Evolutionary conservation across 2,888 invertebrate species (phyloP).

Genomic region (Chloroclystis v-ata): DNA sequence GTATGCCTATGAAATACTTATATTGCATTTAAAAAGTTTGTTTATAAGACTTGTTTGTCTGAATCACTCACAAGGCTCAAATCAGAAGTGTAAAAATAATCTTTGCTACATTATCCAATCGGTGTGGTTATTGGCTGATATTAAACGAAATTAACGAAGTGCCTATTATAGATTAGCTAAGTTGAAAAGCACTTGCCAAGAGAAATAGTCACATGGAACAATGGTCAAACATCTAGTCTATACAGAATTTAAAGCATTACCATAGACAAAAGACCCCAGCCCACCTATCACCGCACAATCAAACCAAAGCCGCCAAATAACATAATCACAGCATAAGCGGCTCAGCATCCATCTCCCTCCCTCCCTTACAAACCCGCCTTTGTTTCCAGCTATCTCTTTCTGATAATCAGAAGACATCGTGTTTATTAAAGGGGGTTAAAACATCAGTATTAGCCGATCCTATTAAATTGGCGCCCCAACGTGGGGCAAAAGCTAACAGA

Average conservation of each 20-base stretch:
- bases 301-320: constrained; percentile 26
- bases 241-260: neutral
- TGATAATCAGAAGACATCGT: constrained; percentile 36
- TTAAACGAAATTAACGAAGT: too few relatives aligned
- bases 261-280: constrained; percentile 11
- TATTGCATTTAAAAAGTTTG: too few relatives aligned
- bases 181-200: too few relatives aligned
- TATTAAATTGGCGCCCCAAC: constrained; percentile 63
- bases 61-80: too few relatives aligned
- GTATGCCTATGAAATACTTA: neutral
- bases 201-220: too few relatives aligned
- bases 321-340: constrained; percentile 47
- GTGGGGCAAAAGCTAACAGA: constrained; percentile 70
- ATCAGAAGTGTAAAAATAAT: too few relatives aligned
- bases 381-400: constrained; percentile 26
- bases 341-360: constrained; percentile 44
- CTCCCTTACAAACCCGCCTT: constrained; percentile 17
- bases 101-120: too few relatives aligned
- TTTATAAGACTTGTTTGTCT: too few relatives aligned
- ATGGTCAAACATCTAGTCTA: neutral
- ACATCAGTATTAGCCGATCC: constrained; percentile 74
- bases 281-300: constrained; percentile 25
- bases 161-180: too few relatives aligned
- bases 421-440: constrained; percentile 69
- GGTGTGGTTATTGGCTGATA: too few relatives aligned